Base-by-base conservation (phyloP, 1,140 invertebrate species). In the Drosophila orena region DNA sequence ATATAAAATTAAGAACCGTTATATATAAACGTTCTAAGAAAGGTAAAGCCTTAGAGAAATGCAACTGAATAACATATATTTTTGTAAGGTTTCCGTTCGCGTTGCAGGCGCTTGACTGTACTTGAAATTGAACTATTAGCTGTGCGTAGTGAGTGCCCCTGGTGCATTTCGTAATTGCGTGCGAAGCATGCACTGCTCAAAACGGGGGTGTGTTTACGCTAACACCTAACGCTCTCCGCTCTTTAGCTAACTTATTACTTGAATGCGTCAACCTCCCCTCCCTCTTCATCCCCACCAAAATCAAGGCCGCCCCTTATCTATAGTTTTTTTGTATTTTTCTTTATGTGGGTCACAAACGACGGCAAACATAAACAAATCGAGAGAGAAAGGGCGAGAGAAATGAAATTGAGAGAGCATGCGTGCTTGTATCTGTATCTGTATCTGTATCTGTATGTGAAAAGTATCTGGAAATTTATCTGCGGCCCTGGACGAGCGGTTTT, bases 301-400 rank as follows among this genome's bases (percentile, higher is more conserved):
- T 65, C 72, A 75, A 75, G 72, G 72, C 71, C 72, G 46, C 58
- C 68, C 54, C 30, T 30, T 30, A 30, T 22, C 59, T n/a, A 4
- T 8, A 11, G 37, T 10, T 50, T 47, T 61, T 62, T 15, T 66
- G 37, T n/a, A 37, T 65, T 35, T 53, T 62, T 74, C 64, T 15
- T 64, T 72, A 86, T 70, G 47, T 85, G 69, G 81, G 81, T 86
- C 81, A 86, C 42, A 65, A 71, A 47, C 53, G 65, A 49, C 62
- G 65, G 30, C 53, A 86, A 84, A 77, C 83, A 86, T 78, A 86
- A 86, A 88, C 83, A 86, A 57, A 77, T 65, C 43, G 59, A 60
- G 80, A 62, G 54, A 56, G 17, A 47, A 34, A 30, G 46, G 46
- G 46, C 24, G 46, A 46, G 12, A 47, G 24, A 10, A n/a, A 8